Evolutionary conservation across 2,888 invertebrate species (phyloP).

Genomic region (Phymatocera aterrima): DNA sequence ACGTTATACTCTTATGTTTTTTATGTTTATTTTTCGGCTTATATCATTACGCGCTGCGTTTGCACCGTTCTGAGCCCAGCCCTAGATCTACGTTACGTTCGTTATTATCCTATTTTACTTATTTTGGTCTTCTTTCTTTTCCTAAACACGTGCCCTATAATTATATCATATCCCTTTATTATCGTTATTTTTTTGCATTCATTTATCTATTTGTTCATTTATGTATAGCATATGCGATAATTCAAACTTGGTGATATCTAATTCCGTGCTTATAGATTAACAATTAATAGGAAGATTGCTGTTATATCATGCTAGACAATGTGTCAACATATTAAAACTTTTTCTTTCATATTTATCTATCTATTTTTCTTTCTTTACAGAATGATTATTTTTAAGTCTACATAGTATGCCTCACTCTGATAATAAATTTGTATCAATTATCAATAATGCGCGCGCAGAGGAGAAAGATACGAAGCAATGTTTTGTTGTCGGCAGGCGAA

Average conservation of each 20-base stretch:
- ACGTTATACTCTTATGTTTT: constrained; percentile 4
- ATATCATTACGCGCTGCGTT: constrained; percentile 19
- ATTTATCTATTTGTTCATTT: no score
- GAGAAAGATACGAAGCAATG: no score
- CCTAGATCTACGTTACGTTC: constrained; percentile 12
- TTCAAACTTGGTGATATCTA: background rate
- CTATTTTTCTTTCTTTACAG: background rate
- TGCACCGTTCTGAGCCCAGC: constrained; percentile 38
- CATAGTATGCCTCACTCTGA: no score
- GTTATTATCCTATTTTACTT: background rate
- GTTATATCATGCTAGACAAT: background rate
- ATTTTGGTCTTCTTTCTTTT: background rate
- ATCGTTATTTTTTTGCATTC: background rate
- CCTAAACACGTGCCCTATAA: background rate
- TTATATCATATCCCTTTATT: background rate
- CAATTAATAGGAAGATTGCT: background rate
- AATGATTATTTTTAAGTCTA: background rate
- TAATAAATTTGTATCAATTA: no score
- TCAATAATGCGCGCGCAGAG: no score
- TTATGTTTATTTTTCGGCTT: no score
- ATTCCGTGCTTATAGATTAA: background rate
- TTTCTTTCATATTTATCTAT: background rate
- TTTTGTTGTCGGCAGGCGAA: no score
- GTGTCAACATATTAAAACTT: background rate
- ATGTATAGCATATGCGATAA: no score